A percentile compares a stretch with the other conserved stretches of the same genome.
Evolutionary conservation across 2,888 invertebrate genomes (phyloP).

Genomic region (Tuberolachnus salignus): DNA sequence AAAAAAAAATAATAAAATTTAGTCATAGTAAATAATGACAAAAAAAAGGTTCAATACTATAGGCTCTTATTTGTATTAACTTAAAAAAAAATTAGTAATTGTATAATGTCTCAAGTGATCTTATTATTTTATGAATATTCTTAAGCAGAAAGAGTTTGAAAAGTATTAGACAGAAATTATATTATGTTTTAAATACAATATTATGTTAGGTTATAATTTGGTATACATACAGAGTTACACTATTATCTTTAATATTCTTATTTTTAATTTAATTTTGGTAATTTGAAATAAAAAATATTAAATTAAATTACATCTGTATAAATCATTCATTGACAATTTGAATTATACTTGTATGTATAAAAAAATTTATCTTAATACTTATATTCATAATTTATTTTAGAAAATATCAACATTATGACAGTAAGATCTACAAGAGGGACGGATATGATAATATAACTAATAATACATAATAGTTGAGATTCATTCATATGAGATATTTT

Average conservation of each 20-base stretch:
- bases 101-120: background rate
- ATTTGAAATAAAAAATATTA: background rate
- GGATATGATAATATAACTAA: conserved; percentile 17
- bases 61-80: conserved; percentile 3
- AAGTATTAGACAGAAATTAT: no score
- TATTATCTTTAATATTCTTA: background rate
- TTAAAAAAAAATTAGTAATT: background rate
- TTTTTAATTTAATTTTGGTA: background rate
- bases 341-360: background rate
- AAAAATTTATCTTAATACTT: no score
- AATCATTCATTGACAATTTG: no score
- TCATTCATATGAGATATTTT: conserved; percentile 7
- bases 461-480: conserved; percentile 21
- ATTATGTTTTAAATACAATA: no score
- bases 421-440: conserved; percentile 13
- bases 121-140: no score
- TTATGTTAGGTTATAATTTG: no score
- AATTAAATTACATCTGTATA: no score
- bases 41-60: conserved; percentile 21
- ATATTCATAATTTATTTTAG: background rate
- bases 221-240: background rate
- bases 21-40: background rate
- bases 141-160: no score
- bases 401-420: background rate
- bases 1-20: conserved; percentile 32